These are phyloP conservation scores for Goniozus legneri DNA, from an alignment of 1,140 invertebrate species.

Conservation along the genomic window DNA sequence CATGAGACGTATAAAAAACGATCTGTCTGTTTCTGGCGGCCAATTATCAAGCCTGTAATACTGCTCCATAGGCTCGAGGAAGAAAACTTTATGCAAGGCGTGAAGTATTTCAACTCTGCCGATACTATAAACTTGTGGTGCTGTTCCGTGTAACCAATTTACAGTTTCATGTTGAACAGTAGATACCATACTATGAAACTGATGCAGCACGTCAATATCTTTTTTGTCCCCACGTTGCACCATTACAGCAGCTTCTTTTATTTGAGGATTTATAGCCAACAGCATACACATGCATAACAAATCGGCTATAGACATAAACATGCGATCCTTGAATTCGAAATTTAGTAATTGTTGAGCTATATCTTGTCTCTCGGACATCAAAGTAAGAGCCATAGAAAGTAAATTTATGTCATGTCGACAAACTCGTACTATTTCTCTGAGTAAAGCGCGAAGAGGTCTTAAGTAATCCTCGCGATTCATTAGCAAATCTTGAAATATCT, in stretches of 20 bases:
- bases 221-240: slow-evolving; percentile 63
- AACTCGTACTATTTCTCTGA: slow-evolving; percentile 83
- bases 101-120: slow-evolving; percentile 71
- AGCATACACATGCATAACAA: slow-evolving; percentile 83
- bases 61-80: slow-evolving; percentile 79
- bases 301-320: slow-evolving; percentile 81
- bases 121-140: slow-evolving; percentile 71
- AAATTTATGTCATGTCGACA: slow-evolving; percentile 78
- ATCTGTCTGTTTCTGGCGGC: slow-evolving; percentile 85
- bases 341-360: slow-evolving; percentile 54
- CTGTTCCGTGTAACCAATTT: slow-evolving; percentile 81
- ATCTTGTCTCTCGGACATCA: slow-evolving; percentile 65
- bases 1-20: slow-evolving; percentile 73
- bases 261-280: slow-evolving; percentile 71
- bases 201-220: slow-evolving; percentile 56
- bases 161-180: slow-evolving; percentile 79
- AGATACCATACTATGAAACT: slow-evolving; percentile 69
- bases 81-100: slow-evolving; percentile 81
- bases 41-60: slow-evolving; percentile 93
- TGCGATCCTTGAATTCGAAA: slow-evolving; percentile 74
- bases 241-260: slow-evolving; percentile 66
- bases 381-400: slow-evolving; percentile 63
- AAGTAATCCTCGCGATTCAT: slow-evolving; percentile 88
- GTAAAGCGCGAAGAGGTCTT: slow-evolving; percentile 74
- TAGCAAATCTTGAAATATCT: slow-evolving; percentile 82